These are phyloP conservation scores for Chrysemys picta DNA, from an alignment of 2,113 vertebrate genomes.

Conservation along the genomic window DNA sequence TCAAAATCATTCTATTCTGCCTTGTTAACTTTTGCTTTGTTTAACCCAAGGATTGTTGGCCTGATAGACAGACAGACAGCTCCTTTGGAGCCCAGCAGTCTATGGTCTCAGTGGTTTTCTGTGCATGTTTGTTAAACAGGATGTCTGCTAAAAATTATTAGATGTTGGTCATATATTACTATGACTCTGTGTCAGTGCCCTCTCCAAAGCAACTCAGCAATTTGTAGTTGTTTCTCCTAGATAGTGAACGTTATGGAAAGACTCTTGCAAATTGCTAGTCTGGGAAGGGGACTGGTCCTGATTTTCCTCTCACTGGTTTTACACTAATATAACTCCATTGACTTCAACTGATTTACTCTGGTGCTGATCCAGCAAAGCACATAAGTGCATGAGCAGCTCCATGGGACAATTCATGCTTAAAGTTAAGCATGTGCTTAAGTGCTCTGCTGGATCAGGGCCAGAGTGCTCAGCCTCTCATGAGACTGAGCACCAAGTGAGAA, in stretches of 20 bases:
- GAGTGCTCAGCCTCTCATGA: constrained; percentile 23
- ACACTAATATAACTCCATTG: neutral
- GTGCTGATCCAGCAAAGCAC: neutral
- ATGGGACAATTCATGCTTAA: neutral
- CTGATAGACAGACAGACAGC: neutral
- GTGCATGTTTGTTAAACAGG: neutral
- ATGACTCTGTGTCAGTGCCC: neutral
- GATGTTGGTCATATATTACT: neutral
- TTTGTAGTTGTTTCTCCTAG: constrained; percentile 11
- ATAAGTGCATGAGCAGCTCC: neutral
- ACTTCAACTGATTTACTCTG: constrained; percentile 43
- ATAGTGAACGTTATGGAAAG: constrained; percentile 18
- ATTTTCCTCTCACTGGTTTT: constrained; percentile 9
- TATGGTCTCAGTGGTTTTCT: neutral
- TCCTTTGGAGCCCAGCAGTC: neutral
- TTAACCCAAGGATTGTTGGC: neutral
- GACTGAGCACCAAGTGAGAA: constrained; percentile 30
- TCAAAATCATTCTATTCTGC: neutral
- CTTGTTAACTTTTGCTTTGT: neutral
- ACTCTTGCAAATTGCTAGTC: neutral
- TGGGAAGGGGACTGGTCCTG: neutral
- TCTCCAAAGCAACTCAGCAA: neutral
- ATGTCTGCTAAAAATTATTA: neutral
- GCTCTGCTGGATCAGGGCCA: neutral
- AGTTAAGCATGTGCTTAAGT: fast-evolving